Conservation (phyloP, 1,140 invertebrate genomes). For the Helicoverpa zea region DNA sequence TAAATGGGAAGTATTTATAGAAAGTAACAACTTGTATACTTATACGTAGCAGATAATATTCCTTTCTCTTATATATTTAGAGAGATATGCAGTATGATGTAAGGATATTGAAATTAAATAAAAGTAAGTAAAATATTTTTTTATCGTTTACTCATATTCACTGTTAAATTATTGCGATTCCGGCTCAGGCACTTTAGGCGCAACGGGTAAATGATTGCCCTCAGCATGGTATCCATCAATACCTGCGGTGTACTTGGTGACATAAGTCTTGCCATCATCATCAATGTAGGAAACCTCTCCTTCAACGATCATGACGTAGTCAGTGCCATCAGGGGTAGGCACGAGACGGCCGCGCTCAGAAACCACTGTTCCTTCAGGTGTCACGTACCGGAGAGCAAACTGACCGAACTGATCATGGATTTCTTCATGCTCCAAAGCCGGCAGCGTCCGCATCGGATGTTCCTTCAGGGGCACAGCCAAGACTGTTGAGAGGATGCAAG, state of each 20-base stretch:
- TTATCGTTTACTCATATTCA: no score
- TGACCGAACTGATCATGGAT: constrained; percentile 77
- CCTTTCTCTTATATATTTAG: no score
- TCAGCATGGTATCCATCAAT: constrained; percentile 72
- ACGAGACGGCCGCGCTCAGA: constrained; percentile 74
- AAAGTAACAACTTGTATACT: no score
- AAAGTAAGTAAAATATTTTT: no score
- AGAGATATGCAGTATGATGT: no score
- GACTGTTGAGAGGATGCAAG: background rate
- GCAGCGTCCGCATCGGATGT: constrained; percentile 45
- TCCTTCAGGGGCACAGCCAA: background rate
- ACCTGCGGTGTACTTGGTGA: constrained; percentile 74
- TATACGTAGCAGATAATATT: no score
- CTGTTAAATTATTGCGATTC: background rate
- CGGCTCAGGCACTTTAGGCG: constrained; percentile 6
- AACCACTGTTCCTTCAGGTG: constrained; percentile 75
- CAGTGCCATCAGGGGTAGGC: constrained; percentile 64
- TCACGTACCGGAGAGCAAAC: constrained; percentile 77
- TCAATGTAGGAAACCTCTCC: constrained; percentile 72
- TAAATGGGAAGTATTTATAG: no score
- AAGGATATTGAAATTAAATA: no score
- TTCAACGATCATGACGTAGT: constrained; percentile 70
- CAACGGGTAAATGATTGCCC: constrained; percentile 56
- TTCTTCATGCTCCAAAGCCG: constrained; percentile 69
- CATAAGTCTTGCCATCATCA: constrained; percentile 73